Evolutionary conservation across 2,888 invertebrate genomes (phyloP).

Genomic region (Agapetus fuscipes): DNA sequence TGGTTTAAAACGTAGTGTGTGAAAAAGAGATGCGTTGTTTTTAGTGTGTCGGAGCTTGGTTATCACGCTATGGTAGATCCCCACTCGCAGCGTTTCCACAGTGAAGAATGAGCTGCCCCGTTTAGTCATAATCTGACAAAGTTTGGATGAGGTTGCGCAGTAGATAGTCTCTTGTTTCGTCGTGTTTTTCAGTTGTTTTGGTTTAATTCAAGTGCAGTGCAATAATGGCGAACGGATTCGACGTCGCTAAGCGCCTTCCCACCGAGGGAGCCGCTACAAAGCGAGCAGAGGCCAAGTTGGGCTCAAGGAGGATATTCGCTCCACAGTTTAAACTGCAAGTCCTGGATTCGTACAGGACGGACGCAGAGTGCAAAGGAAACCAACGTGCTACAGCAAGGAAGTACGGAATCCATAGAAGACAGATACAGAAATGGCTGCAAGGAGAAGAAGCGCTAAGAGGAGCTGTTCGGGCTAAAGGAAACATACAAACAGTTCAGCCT

Average conservation of each 20-base stretch:
- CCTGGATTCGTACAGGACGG: conserved; percentile 76
- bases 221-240: conserved; percentile 48
- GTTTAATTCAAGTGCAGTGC: conserved; percentile 19
- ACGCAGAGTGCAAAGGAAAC: conserved; percentile 81
- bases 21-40: conserved; percentile 16
- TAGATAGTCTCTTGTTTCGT: conserved; percentile 36
- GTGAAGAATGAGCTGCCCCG: conserved; percentile 58
- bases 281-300: conserved; percentile 43
- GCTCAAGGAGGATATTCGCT: conserved; percentile 79
- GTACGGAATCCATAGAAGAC: conserved; percentile 80
- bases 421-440: conserved; percentile 89
- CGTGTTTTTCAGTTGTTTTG: conserved; percentile 17
- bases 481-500: conserved; percentile 25
- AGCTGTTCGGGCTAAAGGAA: conserved; percentile 47
- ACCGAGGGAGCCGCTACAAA: conserved; percentile 27
- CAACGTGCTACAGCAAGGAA: conserved; percentile 84
- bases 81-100: conserved; percentile 50
- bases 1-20: too few relatives aligned
- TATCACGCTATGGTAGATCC: conserved; percentile 12
- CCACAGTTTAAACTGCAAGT: conserved; percentile 85
- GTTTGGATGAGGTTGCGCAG: conserved; percentile 45
- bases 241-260: conserved; percentile 39
- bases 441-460: conserved; percentile 71
- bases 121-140: conserved; percentile 41
- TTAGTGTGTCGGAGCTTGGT: neutral